Evolutionary conservation across 2,888 invertebrate species (phyloP).

Genomic region (Pseudeuparius sepicola): DNA sequence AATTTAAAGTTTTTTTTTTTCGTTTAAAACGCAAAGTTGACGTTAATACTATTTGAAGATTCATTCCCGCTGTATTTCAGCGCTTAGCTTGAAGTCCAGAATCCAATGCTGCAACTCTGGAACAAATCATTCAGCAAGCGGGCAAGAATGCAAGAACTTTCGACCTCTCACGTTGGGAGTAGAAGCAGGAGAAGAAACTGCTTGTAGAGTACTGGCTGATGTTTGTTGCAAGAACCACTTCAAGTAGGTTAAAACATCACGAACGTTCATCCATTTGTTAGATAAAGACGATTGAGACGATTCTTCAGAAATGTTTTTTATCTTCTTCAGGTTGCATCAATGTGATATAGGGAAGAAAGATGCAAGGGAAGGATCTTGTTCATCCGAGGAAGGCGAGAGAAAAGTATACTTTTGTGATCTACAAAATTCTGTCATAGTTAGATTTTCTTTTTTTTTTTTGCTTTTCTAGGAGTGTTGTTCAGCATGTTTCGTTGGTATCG

Average conservation of each 20-base stretch:
- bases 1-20: no score
- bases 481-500: slow-evolving; percentile 53
- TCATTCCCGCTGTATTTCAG: slow-evolving; percentile 24
- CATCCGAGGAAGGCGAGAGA: slow-evolving; percentile 21
- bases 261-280: slow-evolving; percentile 5
- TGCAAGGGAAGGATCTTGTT: slow-evolving; percentile 38
- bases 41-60: no score
- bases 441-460: background rate
- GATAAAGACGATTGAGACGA: background rate
- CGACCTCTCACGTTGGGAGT: slow-evolving; percentile 43
- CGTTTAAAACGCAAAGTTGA: no score
- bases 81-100: slow-evolving; percentile 29
- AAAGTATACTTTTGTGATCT: no score
- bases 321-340: slow-evolving; percentile 39
- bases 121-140: slow-evolving; percentile 33
- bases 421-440: no score
- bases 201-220: slow-evolving; percentile 52
- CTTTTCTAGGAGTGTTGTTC: slow-evolving; percentile 48
- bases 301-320: no score
- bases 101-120: slow-evolving; percentile 36
- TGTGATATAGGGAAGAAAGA: slow-evolving; percentile 44
- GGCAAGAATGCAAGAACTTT: slow-evolving; percentile 31
- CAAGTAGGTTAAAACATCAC: slow-evolving; percentile 32
- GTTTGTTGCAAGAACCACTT: slow-evolving; percentile 52
- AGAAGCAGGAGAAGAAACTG: slow-evolving; percentile 45